These are phyloP conservation scores for Parthenolecanium corni DNA, from an alignment of 2,888 invertebrate genomes.

Conservation along the genomic window DNA sequence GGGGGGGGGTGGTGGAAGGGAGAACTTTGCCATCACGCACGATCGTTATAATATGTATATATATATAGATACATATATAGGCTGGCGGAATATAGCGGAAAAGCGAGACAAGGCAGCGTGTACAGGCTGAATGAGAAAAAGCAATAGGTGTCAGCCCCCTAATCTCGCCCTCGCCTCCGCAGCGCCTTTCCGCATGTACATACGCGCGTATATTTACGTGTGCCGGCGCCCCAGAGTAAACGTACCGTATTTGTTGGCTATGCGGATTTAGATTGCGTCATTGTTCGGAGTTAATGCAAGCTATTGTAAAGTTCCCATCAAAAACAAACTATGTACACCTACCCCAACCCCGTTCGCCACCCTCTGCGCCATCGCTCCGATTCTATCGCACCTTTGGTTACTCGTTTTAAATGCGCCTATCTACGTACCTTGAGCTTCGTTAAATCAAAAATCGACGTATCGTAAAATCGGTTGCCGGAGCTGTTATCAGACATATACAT, in stretches of 20 bases:
- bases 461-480: slow-evolving; percentile 6
- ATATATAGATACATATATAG: too few relatives aligned
- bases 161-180: not conserved
- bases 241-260: slow-evolving; percentile 9
- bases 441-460: slow-evolving; percentile 6
- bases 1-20: not conserved
- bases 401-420: too few relatives aligned
- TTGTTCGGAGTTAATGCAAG: slow-evolving; percentile 19
- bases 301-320: slow-evolving; percentile 20
- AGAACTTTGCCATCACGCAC: too few relatives aligned
- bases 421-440: slow-evolving; percentile 12
- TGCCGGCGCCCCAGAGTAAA: not conserved
- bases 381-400: too few relatives aligned
- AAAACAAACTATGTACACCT: slow-evolving; percentile 7
- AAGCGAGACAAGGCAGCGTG: not conserved
- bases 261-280: slow-evolving; percentile 24
- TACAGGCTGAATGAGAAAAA: not conserved
- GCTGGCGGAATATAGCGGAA: not conserved
- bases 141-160: too few relatives aligned
- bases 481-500: too few relatives aligned
- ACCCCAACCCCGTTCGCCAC: not conserved
- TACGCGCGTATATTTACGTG: not conserved
- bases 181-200: not conserved
- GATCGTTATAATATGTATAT: too few relatives aligned
- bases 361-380: not conserved